These are phyloP conservation scores for Nineta flava DNA, from an alignment of 2,888 invertebrate species.

Conservation along the genomic window DNA sequence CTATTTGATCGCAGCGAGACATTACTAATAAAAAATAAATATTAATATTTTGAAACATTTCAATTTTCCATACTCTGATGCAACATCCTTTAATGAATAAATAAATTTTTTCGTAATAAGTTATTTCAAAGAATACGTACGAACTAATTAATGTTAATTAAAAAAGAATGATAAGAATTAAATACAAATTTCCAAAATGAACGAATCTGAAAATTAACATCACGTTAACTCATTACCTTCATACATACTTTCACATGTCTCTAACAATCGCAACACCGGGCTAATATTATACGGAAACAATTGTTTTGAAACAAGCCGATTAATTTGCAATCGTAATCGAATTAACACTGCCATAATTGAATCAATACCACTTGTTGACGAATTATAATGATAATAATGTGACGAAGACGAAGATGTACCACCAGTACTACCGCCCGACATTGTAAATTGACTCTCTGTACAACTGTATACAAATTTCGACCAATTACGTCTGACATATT, in stretches of 20 bases:
- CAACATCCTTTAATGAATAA: too few species aligned
- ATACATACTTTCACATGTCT: constrained; percentile 71
- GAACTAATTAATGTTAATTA: too few species aligned
- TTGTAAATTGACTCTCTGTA: constrained; percentile 26
- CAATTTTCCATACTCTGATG: too few species aligned
- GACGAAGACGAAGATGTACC: constrained; percentile 27
- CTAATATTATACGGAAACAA: constrained; percentile 83
- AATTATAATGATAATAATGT: constrained; percentile 25
- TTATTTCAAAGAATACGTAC: too few species aligned
- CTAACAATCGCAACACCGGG: constrained; percentile 66
- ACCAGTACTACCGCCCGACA: too few species aligned
- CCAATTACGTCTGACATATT: constrained; percentile 74
- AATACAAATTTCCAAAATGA: too few species aligned
- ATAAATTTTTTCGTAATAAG: too few species aligned
- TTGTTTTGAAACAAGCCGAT: constrained; percentile 64
- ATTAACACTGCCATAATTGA: constrained; percentile 74
- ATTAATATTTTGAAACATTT: too few species aligned
- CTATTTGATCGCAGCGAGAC: too few species aligned
- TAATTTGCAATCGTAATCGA: constrained; percentile 62
- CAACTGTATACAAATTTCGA: constrained; percentile 65
- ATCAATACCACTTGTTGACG: constrained; percentile 39
- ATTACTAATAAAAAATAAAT: too few species aligned
- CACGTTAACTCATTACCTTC: constrained; percentile 70
- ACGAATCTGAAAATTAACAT: constrained; percentile 15
- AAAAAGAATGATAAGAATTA: too few species aligned